Conservation (phyloP, 2,113 vertebrate species). For the Sturnus vulgaris region DNA sequence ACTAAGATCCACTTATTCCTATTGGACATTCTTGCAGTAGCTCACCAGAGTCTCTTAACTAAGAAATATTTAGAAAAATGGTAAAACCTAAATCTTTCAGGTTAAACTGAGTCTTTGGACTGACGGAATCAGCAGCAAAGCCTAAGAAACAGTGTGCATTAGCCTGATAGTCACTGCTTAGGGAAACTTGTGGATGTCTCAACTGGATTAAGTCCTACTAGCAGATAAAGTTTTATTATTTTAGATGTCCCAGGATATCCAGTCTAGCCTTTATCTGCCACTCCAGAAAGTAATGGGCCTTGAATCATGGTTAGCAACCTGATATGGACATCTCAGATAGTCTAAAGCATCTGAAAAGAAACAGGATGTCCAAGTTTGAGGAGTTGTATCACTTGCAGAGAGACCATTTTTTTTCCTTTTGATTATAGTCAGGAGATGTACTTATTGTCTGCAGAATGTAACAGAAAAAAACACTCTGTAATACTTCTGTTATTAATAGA, state of each 20-base stretch:
- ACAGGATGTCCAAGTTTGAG: background rate
- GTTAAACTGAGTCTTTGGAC: background rate
- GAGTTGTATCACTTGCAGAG: background rate
- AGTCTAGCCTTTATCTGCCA: background rate
- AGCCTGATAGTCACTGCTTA: background rate
- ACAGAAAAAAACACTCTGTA: background rate
- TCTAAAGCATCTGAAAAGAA: background rate
- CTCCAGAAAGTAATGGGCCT: background rate
- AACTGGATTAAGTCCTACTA: background rate
- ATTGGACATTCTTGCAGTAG: background rate
- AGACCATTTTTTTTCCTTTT: background rate
- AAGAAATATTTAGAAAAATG: background rate
- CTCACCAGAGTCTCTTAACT: background rate
- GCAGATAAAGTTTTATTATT: background rate
- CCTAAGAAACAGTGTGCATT: background rate
- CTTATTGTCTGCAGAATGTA: background rate
- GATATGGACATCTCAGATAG: background rate
- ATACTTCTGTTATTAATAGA: background rate
- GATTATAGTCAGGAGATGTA: background rate
- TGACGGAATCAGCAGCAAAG: background rate
- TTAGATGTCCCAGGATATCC: background rate
- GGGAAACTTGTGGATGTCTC: background rate
- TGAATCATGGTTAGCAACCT: background rate
- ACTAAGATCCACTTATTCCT: background rate
- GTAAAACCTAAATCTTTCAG: background rate